Conservation (phyloP, 64 coral and sea anemone genomes). For the Hydrozoanthus tunicans region DNA sequence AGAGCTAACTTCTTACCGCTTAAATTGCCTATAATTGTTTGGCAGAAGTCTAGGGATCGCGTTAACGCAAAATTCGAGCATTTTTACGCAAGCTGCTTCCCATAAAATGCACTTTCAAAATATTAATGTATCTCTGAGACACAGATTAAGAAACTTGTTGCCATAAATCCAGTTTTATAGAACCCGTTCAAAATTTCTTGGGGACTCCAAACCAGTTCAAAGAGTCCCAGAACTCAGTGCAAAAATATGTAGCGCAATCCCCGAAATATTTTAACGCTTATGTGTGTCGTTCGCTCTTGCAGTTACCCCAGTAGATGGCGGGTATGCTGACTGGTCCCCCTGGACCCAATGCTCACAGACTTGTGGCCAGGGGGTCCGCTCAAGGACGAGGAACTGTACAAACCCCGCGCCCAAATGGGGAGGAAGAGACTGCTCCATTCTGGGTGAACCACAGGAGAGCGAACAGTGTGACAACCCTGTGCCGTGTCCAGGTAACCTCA, state of each 20-base stretch:
- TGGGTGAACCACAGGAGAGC: slow-evolving; percentile 77
- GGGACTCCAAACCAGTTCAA: no score
- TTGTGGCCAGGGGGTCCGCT: slow-evolving; percentile 71
- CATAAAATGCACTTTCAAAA: no score
- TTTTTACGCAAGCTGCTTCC: no score
- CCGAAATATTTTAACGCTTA: not conserved
- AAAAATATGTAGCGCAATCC: not conserved
- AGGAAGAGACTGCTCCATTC: slow-evolving; percentile 62
- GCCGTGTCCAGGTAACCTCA: slow-evolving; percentile 47
- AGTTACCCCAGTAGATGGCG: slow-evolving; percentile 71
- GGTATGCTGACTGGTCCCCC: slow-evolving; percentile 61
- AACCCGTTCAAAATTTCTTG: no score
- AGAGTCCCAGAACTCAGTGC: no score
- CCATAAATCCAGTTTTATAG: no score
- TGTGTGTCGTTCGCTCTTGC: not conserved
- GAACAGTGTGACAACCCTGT: slow-evolving; percentile 61
- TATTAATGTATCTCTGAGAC: no score
- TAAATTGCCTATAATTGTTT: no score
- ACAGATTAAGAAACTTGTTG: no score
- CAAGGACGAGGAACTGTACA: slow-evolving; percentile 77
- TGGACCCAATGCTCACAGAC: slow-evolving; percentile 78
- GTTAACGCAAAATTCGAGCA: no score
- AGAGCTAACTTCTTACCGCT: no score
- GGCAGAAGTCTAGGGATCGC: no score
- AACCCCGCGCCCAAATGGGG: slow-evolving; percentile 72